Evolutionary conservation across 2,113 vertebrate species (phyloP), one percentile per base, ranked within the genome.

Genomic region (Cyphomyrus plagiostoma): DNA sequence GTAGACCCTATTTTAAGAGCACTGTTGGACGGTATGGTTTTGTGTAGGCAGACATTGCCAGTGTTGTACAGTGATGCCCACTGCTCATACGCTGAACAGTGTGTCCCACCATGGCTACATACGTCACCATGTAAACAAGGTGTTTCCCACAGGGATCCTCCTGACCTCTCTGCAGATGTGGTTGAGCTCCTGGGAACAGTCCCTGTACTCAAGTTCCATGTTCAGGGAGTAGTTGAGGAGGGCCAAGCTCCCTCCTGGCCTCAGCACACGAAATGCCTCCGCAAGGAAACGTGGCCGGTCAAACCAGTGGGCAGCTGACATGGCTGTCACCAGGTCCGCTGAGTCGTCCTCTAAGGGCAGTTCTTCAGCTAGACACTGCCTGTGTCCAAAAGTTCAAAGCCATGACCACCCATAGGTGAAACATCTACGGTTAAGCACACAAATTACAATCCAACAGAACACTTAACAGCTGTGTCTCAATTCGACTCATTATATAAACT

Each of bases 241-340:
- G 88, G 93, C 95, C 90, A 97, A 26, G 0, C 96, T 97, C 39
- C 97, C 97, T 0, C 88, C 87, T 0, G 96, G 96, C 91, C 91
- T 95, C 49, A 98, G 10, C 53, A 97, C 91, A 1, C 97, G 93
- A 58, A 94, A 82, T 0, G 89, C 95, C 90, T 97, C 97, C 42
- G 84, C 50, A 56, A 96, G 93, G 90, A 98, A 98, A 58, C 49
- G 91, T 0, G 52, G 89, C 0, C 91, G 56, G 84, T 97, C 93
- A 7, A 98, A 98, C 97, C 97, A 98, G 92, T 97, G 97, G 0
- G 94, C 96, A 0, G 97, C 96, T 0, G 95, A 94, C 92, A 96
- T 96, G 0, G 96, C 93, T 0, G 96, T 94, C 90, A 98, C 66
- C 49, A 97, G 90, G 39, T 96, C 97, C 91, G 95, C 96, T 0